Percentiles rank a stretch among this genome's conserved stretches.
Conservation (phyloP, 2,113 vertebrate genomes). For the Muscicapa adusta region DNA sequence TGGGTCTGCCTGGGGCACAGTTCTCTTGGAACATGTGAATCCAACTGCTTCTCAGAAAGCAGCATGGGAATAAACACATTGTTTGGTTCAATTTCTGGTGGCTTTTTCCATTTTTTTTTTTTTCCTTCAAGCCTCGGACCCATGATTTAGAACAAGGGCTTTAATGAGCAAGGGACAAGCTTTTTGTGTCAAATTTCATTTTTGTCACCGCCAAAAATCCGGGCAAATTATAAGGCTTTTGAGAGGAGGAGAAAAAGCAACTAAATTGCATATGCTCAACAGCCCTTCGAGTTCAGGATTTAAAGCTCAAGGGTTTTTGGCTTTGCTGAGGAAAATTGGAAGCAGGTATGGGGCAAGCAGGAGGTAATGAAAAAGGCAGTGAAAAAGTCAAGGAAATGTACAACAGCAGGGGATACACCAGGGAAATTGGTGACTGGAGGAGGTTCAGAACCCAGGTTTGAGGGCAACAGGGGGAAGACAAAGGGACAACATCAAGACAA, state of each 20-base stretch:
- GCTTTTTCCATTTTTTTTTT: neutral
- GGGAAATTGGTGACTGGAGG: neutral
- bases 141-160: constrained; percentile 25
- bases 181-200: constrained; percentile 44
- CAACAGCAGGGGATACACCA: neutral
- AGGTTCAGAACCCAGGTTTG: neutral
- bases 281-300: constrained; percentile 12
- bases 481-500: neutral
- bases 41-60: constrained; percentile 60
- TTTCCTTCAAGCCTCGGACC: neutral
- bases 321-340: neutral
- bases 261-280: constrained; percentile 44
- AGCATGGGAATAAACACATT: constrained; percentile 62
- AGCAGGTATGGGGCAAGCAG: neutral
- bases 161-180: constrained; percentile 15
- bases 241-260: constrained; percentile 6
- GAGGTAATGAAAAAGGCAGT: neutral
- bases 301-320: neutral
- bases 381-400: neutral
- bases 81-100: constrained; percentile 57
- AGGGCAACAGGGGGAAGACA: neutral
- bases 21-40: constrained; percentile 59
- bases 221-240: constrained; percentile 39
- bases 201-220: constrained; percentile 37
- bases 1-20: constrained; percentile 14